Conservation (phyloP, 2,888 invertebrate genomes). For the Coremacera marginata region DNA sequence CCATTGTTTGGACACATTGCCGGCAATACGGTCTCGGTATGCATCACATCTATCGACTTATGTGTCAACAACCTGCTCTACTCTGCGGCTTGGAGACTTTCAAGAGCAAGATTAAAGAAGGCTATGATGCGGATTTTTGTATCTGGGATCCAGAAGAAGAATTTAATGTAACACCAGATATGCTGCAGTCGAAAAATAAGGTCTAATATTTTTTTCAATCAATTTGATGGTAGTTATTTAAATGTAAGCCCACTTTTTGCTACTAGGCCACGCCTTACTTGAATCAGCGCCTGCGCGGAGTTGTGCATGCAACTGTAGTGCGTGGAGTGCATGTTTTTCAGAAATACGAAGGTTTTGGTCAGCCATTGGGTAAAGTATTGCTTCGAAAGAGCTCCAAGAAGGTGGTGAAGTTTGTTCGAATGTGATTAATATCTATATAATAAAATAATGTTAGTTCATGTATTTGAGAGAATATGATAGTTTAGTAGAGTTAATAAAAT, state of each 20-base stretch:
- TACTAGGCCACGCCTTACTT: conserved; percentile 77
- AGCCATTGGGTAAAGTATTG: conserved; percentile 66
- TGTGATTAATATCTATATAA: conserved; percentile 47
- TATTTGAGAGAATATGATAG: no score
- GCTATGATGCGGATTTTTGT: conserved; percentile 80
- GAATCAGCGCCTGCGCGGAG: conserved; percentile 73
- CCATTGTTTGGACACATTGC: conserved; percentile 79
- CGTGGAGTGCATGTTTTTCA: conserved; percentile 75
- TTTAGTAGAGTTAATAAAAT: no score
- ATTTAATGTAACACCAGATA: conserved; percentile 72
- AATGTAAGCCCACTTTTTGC: conserved; percentile 38
- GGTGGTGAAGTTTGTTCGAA: conserved; percentile 64
- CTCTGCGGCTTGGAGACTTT: conserved; percentile 74
- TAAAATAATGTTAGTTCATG: no score
- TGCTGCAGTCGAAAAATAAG: conserved; percentile 79
- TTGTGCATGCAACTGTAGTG: conserved; percentile 76
- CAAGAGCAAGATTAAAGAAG: conserved; percentile 75
- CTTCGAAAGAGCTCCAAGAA: conserved; percentile 62
- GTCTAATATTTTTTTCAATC: conserved; percentile 54
- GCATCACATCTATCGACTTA: conserved; percentile 72
- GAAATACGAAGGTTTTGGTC: conserved; percentile 66
- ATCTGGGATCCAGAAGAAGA: conserved; percentile 77
- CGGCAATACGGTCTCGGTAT: conserved; percentile 72
- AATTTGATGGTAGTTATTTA: neutral
- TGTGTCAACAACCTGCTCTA: conserved; percentile 75